Base-by-base conservation (phyloP, 2,797 vertebrate genomes). In the Pelodytes ibericus region DNA sequence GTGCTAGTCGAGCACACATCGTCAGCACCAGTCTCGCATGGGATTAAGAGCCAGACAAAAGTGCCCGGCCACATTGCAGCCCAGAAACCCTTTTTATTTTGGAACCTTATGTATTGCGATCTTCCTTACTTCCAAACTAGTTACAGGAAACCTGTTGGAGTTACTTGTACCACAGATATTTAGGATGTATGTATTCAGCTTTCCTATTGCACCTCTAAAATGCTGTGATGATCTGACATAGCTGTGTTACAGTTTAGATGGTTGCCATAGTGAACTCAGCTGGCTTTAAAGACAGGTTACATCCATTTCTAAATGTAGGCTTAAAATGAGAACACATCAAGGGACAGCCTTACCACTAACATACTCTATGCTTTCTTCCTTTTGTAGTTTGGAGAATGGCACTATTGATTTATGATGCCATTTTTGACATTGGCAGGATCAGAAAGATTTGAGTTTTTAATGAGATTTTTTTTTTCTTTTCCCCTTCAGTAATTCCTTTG, bases 351-450 rank as follows among this genome's bases (percentile, higher is more conserved):
- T 67, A 68, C 39, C 44, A 62, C 56, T 27, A 73, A 62, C 64
- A n/a, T 36, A 30, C 56, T 62, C n/a, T 25, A 7, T 67, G 18
- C 31, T 62, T 61, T 67, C 60, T 66, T 36, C 53, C 64, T 62
- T 79, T 73, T 73, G 76, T 73, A 73, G 70, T 67, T 68, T 24
- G 10, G 30, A 72, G 70, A 72, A 66, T 61, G 56, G 75, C 58
- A 44, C 10, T 64, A 61, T 60, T 79, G 64, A 79, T 69, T 78
- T 78, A 78, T 61, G 63, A 62, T 67, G 69, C 69, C 75, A 72
- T 72, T 78, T 78, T 62, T 79, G 70, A 79, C 76, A 79, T 62
- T 68, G 76, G 62, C 60, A 73, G 71, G 71, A 73, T 79, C 75
- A 72, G 76, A 79, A 79, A 68, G 76, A 59, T 79, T 68, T 61